Percentiles rank a stretch among this genome's conserved stretches.
These are phyloP conservation scores for Magallana nippona DNA, from an alignment of 2,888 invertebrate species.

Conservation along the genomic window DNA sequence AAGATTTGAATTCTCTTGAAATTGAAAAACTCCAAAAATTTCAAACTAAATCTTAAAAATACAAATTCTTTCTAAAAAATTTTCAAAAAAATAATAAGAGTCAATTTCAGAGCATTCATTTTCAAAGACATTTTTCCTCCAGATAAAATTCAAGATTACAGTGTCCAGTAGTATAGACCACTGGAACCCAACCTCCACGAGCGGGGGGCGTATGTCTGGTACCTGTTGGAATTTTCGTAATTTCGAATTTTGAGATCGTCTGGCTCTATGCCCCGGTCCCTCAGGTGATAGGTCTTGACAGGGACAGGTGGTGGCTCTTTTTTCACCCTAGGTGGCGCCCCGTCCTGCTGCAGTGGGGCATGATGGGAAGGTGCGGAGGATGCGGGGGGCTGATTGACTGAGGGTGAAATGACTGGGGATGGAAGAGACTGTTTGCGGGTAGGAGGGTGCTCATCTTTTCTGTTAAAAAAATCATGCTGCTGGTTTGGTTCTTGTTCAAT, in stretches of 20 bases:
- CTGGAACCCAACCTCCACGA: background rate
- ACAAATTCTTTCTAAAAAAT: too few relatives aligned
- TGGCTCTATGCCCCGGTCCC: slow-evolving; percentile 69
- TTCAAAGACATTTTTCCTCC: background rate
- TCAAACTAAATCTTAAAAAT: too few relatives aligned
- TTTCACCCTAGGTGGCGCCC: slow-evolving; percentile 49
- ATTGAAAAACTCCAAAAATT: too few relatives aligned
- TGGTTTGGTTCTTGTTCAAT: too few relatives aligned
- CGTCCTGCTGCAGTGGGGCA: slow-evolving; percentile 39
- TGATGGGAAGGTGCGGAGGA: slow-evolving; percentile 25
- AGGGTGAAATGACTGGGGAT: slow-evolving; percentile 40
- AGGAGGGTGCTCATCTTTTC: slow-evolving; percentile 55
- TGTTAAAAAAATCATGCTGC: slow-evolving; percentile 44
- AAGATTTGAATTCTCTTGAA: too few relatives aligned
- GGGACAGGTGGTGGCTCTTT: slow-evolving; percentile 75
- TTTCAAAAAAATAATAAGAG: too few relatives aligned
- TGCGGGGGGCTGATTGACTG: slow-evolving; percentile 45
- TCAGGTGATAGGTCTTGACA: slow-evolving; percentile 70
- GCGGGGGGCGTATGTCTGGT: background rate
- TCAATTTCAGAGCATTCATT: too few relatives aligned
- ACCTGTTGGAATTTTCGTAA: slow-evolving; percentile 74
- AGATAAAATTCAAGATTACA: too few relatives aligned
- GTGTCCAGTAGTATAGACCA: background rate
- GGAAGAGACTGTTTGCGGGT: slow-evolving; percentile 44
- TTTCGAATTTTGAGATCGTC: slow-evolving; percentile 73